These are phyloP conservation scores for Arbacia lixula DNA, from an alignment of 53 echinoderm and acorn worm species.

Conservation along the genomic window DNA sequence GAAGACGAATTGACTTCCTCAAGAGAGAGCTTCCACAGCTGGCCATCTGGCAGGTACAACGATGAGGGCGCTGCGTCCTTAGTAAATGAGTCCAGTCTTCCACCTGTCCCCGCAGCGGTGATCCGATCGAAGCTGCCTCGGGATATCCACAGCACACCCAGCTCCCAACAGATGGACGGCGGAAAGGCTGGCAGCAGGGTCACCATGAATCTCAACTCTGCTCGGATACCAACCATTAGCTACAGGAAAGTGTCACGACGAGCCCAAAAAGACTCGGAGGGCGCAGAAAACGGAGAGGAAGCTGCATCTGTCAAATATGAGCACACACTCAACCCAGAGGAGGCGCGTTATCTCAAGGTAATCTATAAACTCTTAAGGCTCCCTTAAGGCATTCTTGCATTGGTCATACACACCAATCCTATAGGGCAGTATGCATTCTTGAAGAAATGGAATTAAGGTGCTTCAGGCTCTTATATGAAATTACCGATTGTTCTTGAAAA, in stretches of 20 bases:
- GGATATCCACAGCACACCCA: constrained; percentile 28
- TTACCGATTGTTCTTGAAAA: no score
- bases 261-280: neutral
- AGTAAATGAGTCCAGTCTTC: constrained; percentile 27
- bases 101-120: constrained; percentile 29
- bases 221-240: constrained; percentile 32
- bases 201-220: constrained; percentile 27
- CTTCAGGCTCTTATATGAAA: no score
- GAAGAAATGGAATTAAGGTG: no score
- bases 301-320: neutral
- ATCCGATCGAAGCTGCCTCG: neutral
- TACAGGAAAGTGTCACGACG: constrained; percentile 28
- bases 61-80: neutral
- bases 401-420: no score
- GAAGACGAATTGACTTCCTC: constrained; percentile 17
- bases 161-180: neutral
- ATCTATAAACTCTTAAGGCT: neutral
- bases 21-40: constrained; percentile 6
- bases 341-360: constrained; percentile 39
- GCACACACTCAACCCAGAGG: neutral
- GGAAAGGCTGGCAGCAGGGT: neutral
- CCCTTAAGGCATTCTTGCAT: no score
- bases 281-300: neutral
- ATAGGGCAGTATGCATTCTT: no score
- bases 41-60: neutral